Conservation (phyloP, 2,888 invertebrate species). For the Camponotus fellah region DNA sequence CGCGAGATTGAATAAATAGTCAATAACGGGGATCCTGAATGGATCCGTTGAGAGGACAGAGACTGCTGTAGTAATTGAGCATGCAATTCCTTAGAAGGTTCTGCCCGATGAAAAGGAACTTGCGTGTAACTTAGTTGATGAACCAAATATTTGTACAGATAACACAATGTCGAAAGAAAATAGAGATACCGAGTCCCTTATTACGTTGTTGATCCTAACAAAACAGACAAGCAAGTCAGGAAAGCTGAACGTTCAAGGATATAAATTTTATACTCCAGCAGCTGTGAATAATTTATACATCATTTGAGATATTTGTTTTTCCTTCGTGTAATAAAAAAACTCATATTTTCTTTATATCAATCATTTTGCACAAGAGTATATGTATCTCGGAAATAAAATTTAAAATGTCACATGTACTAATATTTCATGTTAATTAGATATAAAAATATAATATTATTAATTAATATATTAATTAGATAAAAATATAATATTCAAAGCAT, state of each 20-base stretch:
- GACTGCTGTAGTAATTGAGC: not conserved
- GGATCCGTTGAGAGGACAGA: constrained; percentile 6
- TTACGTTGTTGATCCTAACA: not conserved
- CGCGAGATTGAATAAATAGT: constrained; percentile 40
- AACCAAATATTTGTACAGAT: constrained; percentile 12
- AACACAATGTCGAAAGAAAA: constrained; percentile 10
- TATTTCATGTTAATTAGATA: too few relatives aligned
- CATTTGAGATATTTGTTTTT: not conserved
- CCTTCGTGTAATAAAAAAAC: not conserved
- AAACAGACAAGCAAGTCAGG: not conserved
- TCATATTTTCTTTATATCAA: not conserved
- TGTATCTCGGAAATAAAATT: not conserved
- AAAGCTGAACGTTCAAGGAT: not conserved
- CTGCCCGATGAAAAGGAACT: not conserved
- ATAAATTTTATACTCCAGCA: not conserved
- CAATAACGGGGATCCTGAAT: constrained; percentile 11
- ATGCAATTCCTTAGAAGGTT: constrained; percentile 10
- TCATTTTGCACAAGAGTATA: not conserved
- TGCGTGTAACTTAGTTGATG: constrained; percentile 9
- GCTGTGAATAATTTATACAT: not conserved
- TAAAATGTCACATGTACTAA: not conserved
- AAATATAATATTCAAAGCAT: too few relatives aligned
- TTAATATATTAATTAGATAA: too few relatives aligned
- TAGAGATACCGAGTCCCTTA: not conserved
- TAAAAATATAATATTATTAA: too few relatives aligned